These are phyloP conservation scores for Phylloscopus collybita DNA, from an alignment of 2,797 vertebrate genomes.

Conservation along the genomic window DNA sequence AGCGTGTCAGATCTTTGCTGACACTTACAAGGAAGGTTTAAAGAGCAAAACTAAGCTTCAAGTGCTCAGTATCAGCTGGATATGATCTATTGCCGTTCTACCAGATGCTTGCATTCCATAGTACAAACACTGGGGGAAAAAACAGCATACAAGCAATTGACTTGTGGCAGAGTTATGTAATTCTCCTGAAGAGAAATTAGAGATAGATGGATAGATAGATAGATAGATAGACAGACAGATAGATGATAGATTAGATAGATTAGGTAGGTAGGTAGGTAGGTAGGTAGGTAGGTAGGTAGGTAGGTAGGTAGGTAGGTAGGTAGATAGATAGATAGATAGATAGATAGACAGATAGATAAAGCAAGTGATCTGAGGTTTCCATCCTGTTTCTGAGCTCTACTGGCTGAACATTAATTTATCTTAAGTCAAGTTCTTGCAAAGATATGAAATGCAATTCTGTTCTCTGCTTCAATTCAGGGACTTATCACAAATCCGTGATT, in stretches of 20 bases:
- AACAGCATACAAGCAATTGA: neutral
- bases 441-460: neutral
- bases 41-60: neutral
- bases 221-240: too few species aligned
- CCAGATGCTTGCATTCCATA: neutral
- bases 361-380: neutral
- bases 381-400: neutral
- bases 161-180: neutral
- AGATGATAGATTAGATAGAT: too few species aligned
- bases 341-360: neutral
- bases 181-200: neutral
- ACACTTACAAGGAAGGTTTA: neutral
- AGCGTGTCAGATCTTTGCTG: neutral
- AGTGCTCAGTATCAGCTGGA: neutral
- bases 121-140: neutral
- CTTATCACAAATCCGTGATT: neutral
- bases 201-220: neutral
- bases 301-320: too few species aligned
- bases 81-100: neutral
- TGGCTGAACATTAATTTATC: neutral
- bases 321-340: neutral
- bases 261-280: too few species aligned
- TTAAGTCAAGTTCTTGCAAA: neutral
- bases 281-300: too few species aligned
- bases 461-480: neutral